Evolutionary conservation across 2,113 vertebrate genomes (phyloP), one percentile per base, ranked within the genome.

Genomic region (Nipponia nippon): DNA sequence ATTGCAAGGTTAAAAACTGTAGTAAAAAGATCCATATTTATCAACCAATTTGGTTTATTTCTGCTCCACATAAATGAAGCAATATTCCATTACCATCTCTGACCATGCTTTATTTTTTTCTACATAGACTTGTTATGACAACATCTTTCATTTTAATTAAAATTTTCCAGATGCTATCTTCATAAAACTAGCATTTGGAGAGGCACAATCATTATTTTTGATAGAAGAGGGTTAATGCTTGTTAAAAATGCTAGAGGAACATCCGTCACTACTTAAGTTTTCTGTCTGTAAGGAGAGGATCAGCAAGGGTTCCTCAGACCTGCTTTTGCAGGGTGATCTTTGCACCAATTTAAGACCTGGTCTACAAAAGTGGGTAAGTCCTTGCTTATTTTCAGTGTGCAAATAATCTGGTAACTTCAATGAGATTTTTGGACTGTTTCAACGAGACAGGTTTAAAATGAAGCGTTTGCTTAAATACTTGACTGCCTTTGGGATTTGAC

Each of bases 121-220:
- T 83, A 2, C 6, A 4, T 63, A 84, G 70, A 70, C 90, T 67
- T 91, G 80, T 87, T 87, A 75, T 69, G 59, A 83, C 87, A 93
- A 97, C 62, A 30, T 59, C 78, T 88, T 82, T 50, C 19, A 47
- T 58, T 92, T 95, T 87, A 89, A 95, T 95, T 86, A 86, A 58
- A 6, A 22, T 95, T 95, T 89, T 77, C 52, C 56, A 94, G 92
- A 90, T 91, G 69, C 34, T 66, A 87, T 95, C 75, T 93, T 69
- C 14, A 27, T 47, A 83, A 75, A 94, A 65, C 38, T 79, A 90
- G 42, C 40, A 66, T 32, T 83, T 11, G 67, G 56, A 92, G 79
- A 87, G 56, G 44, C 22, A 66, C 44, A 67, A 91, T 80, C 63
- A 87, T 75, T 93, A 36, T 50, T 91, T 96, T 90, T 86, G 94